Evolutionary conservation across 2,888 invertebrate genomes (phyloP).

Genomic region (Acrocyrtus sp.): DNA sequence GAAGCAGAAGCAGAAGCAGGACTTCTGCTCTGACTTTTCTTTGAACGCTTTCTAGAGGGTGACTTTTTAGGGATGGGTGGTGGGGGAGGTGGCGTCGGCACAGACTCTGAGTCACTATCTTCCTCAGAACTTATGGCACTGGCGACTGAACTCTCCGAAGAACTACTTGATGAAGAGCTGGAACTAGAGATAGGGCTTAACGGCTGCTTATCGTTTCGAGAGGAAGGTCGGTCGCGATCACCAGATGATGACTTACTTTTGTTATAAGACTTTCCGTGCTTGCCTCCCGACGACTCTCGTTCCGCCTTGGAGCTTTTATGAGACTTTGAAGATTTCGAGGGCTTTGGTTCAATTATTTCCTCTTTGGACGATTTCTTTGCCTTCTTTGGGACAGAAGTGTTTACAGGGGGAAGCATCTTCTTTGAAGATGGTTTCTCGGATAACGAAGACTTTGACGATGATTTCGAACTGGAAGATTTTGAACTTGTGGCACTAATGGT

Average conservation of each 20-base stretch:
- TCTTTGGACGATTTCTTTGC: slow-evolving; percentile 56
- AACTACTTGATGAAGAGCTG: slow-evolving; percentile 43
- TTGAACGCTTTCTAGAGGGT: slow-evolving; percentile 46
- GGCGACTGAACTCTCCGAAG: slow-evolving; percentile 41
- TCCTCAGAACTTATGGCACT: slow-evolving; percentile 61
- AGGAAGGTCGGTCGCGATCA: slow-evolving; percentile 30
- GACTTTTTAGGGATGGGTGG: slow-evolving; percentile 28
- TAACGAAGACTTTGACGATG: slow-evolving; percentile 45
- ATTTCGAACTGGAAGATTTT: slow-evolving; percentile 49
- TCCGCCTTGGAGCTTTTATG: slow-evolving; percentile 47
- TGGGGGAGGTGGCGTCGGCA: slow-evolving; percentile 26
- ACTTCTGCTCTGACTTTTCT: slow-evolving; percentile 53
- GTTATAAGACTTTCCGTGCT: slow-evolving; percentile 17
- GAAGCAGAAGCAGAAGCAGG: slow-evolving; percentile 54
- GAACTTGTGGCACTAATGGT: slow-evolving; percentile 42
- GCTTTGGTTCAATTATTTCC: slow-evolving; percentile 46
- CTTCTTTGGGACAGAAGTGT: slow-evolving; percentile 63
- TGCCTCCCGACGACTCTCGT: slow-evolving; percentile 33
- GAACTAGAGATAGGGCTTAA: slow-evolving; percentile 56
- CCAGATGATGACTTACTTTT: slow-evolving; percentile 32
- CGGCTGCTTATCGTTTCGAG: slow-evolving; percentile 39
- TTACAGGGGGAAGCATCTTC: slow-evolving; percentile 62
- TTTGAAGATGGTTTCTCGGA: slow-evolving; percentile 53
- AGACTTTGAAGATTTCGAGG: slow-evolving; percentile 50
- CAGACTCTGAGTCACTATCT: slow-evolving; percentile 46